A percentile compares a stretch with the other conserved stretches of the same genome.
Conservation (phyloP, 2,113 vertebrate species). For the Sphyrna mokarran region DNA sequence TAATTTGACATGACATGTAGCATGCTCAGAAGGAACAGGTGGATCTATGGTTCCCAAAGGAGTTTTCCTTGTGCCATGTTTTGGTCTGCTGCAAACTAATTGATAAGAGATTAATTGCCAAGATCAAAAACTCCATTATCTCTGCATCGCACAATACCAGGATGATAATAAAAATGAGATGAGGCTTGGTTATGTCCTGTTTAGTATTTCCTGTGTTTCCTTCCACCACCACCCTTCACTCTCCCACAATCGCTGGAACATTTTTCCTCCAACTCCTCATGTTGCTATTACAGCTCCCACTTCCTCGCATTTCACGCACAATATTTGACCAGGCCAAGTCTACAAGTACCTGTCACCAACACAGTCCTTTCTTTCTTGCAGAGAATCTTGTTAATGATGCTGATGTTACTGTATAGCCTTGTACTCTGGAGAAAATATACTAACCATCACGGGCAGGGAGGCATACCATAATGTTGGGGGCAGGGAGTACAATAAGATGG, state of each 20-base stretch:
- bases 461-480: not conserved
- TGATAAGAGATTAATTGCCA: not conserved
- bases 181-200: not conserved
- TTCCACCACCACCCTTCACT: not conserved
- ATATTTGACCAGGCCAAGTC: not conserved
- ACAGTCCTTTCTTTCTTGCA: not conserved
- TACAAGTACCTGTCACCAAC: not conserved
- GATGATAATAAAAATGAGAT: not conserved
- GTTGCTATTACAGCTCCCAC: not conserved
- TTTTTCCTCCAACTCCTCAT: not conserved
- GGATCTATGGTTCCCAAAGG: not conserved
- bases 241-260: not conserved
- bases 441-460: not conserved
- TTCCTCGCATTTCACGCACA: not conserved
- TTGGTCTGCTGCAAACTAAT: not conserved
- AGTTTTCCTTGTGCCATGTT: not conserved
- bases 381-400: not conserved
- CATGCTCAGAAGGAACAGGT: not conserved
- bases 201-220: not conserved
- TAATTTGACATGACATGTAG: not conserved
- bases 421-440: not conserved
- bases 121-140: not conserved
- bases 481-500: too few species aligned
- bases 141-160: not conserved
- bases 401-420: not conserved